Evolutionary conservation across 2,888 invertebrate species (phyloP), one percentile per base, ranked within the genome.

Genomic region (Ectropis crepuscularia): DNA sequence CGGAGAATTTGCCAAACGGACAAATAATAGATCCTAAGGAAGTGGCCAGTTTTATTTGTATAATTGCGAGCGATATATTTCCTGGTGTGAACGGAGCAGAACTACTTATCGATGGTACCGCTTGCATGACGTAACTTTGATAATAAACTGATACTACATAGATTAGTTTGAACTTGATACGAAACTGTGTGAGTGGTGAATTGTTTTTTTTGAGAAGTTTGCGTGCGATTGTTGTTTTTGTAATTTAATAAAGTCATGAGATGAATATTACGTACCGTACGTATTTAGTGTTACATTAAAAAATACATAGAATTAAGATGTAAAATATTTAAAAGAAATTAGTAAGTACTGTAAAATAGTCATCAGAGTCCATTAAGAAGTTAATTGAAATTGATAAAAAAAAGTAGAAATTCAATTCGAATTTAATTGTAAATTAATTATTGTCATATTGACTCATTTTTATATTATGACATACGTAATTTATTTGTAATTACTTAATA

Each of bases 51-150:
- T 72, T 86, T 39, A 77, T 86, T 8, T 80, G 80, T 71, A 57
- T 85, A 28, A 74, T 81, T 5, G 85, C 84, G 0, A 85, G 86
- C 67, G 78, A 80, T 39, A 62, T 78, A 28, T 84, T 85, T n/a
- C 82, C 82, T 0, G 79, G 73, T 74, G 71, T 86, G 39, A 86
- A 78, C 57, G 85, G 85, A 6, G 79, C 86, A 0, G 81, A 79
- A 45, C 67, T 86, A 0, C 62, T 80, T 5, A 63, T 86, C 42
- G 86, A 86, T 55, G 82, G 82, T 4, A 82, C 76, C 6, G 74
- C 79, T 0, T 73, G 73, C 46, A 75, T 79, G 70, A 60, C 71
- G 36, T 63, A 63, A 42, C 12, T 43, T 54, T 75, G 49, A 63
- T 46, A 63, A 28, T 7, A 38, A 12, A n/a, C 11, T 11, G 36